Evolutionary conservation across 1,140 invertebrate genomes (phyloP), one percentile per base, ranked within the genome.

Genomic region (Drosophila insularis): DNA sequence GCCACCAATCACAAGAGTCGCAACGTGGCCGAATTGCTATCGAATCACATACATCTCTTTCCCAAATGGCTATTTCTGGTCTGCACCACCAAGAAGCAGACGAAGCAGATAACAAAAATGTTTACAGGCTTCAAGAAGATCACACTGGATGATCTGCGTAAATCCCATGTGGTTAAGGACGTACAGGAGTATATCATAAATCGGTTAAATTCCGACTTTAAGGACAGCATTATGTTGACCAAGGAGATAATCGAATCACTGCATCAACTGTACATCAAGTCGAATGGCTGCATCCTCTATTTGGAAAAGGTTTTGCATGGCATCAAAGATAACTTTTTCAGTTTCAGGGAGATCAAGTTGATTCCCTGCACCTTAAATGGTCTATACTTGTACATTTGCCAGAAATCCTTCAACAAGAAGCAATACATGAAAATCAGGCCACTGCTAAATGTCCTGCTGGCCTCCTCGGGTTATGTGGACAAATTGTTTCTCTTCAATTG

Each of bases 331-430:
- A 97, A 96, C 75, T 98, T 98, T 86, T 98, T 99, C 66, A 96
- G 97, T 8, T 93, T 99, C 23, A 93, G 97, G 1, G 94, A 95
- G 81, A 94, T 97, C 4, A 94, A 96, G 27, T 96, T 98, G 82
- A 99, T 99, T 43, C 98, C 98, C 0, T 98, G 98, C 1, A 99
- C 98, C 0, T 92, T 99, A 3, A 98, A 99, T 90, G 98, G 98
- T 0, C 93, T 99, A 1, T 99, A 98, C 91, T 93, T 99, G 68
- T 99, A 98, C 97, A 94, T 99, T 63, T 98, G 97, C 90, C 98
- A 99, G 90, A 94, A 98, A 64, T 93, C 98, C 11, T 98, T 99
- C 91, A 97, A 96, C 69, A 94, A 96, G 68, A 96, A 98, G 90
- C 95, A 97, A 82, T 98, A 98, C 86, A 94, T 95, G 62, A 98